Conservation (phyloP, 2,113 vertebrate species). For the Catharus fuscescens region DNA sequence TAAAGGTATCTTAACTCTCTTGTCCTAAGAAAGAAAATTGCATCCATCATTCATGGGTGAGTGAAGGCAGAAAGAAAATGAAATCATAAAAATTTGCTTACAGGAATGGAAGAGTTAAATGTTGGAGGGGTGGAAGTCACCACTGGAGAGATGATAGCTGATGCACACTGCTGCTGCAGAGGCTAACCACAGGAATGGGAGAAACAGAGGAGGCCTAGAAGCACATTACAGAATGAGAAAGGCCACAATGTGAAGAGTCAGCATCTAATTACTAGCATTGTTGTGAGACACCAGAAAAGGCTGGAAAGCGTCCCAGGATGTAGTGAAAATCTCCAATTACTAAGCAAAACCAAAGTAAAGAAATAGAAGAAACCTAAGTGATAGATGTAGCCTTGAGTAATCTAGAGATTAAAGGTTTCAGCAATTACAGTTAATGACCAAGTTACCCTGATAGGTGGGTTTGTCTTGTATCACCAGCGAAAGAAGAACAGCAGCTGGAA, state of each 20-base stretch:
- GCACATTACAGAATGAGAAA: not conserved
- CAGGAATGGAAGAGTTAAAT: not conserved
- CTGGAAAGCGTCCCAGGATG: not conserved
- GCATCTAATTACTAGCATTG: not conserved
- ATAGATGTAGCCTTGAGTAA: not conserved
- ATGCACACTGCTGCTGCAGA: not conserved
- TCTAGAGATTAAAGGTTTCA: not conserved
- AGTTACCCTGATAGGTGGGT: not conserved
- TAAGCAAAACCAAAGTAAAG: not conserved
- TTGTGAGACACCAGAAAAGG: not conserved
- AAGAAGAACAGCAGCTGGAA: not conserved
- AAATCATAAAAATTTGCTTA: not conserved
- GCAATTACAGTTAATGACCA: not conserved
- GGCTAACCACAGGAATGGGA: not conserved
- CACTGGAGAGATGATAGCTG: not conserved
- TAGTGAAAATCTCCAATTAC: not conserved
- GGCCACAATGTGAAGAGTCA: not conserved
- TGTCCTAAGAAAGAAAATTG: not conserved
- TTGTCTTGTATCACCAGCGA: not conserved
- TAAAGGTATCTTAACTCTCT: not conserved
- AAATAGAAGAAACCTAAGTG: not conserved
- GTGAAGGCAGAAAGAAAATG: not conserved
- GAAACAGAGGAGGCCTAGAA: not conserved
- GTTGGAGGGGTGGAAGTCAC: not conserved
- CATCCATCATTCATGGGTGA: not conserved